Evolutionary conservation across 2,888 invertebrate genomes (phyloP).

Genomic region (Coleophora deauratella): DNA sequence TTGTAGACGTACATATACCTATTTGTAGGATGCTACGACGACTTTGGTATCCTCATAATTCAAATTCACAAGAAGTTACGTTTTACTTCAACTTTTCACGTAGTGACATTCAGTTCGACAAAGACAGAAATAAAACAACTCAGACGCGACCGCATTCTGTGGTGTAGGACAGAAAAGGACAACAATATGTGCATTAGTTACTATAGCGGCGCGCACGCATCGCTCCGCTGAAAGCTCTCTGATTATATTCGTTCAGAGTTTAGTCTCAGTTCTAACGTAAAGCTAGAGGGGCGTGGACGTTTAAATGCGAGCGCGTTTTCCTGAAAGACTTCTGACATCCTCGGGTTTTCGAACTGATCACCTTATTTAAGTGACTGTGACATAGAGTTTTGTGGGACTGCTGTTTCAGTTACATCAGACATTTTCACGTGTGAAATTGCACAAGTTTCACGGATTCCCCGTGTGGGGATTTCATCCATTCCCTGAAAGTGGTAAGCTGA

Average conservation of each 20-base stretch:
- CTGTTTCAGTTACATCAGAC: constrained; percentile 26
- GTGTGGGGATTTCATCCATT: constrained; percentile 40
- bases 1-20: constrained; percentile 10
- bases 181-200: constrained; percentile 17
- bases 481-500: constrained; percentile 56
- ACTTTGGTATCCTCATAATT: not conserved
- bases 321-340: constrained; percentile 31
- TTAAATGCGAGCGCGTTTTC: constrained; percentile 15
- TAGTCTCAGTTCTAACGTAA: constrained; percentile 41
- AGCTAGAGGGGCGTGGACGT: constrained; percentile 42
- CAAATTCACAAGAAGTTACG: constrained; percentile 20
- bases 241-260: constrained; percentile 39
- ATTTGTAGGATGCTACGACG: not conserved
- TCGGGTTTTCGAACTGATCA: constrained; percentile 27
- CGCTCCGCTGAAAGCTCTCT: constrained; percentile 53
- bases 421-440: constrained; percentile 19
- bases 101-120: constrained; percentile 32
- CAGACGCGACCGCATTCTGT: constrained; percentile 4
- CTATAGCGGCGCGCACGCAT: constrained; percentile 48
- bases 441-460: constrained; percentile 31
- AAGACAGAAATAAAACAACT: constrained; percentile 29
- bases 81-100: constrained; percentile 56
- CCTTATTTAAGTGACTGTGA: constrained; percentile 41
- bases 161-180: constrained; percentile 31
- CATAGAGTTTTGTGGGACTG: constrained; percentile 24